phyloP scores from a whole-genome alignment of 1,140 invertebrate species.

The Scaptodrosophila lebanonensis region DNA sequence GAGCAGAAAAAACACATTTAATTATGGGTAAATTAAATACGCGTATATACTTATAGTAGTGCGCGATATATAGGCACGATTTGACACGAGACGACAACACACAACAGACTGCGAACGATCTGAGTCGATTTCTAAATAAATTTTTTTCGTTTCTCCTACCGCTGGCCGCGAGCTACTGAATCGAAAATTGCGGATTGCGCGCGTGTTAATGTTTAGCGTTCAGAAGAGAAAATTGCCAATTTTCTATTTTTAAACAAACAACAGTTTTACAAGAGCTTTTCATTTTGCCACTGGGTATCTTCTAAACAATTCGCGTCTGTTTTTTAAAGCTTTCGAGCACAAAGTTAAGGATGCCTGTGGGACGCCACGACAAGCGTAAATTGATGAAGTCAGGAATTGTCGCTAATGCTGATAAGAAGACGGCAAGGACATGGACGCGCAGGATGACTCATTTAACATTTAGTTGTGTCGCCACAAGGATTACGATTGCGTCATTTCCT shows the following conservation, averaged over 20 bases:
- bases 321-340: too few relatives aligned
- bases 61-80: conserved; percentile 25
- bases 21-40: conserved; percentile 33
- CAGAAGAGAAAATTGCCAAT: conserved; percentile 38
- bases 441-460: conserved; percentile 55
- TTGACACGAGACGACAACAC: conserved; percentile 43
- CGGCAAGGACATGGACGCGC: conserved; percentile 34
- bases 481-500: conserved; percentile 55
- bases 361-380: conserved; percentile 30
- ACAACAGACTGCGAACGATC: conserved; percentile 57
- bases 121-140: conserved; percentile 70
- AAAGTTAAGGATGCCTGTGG: conserved; percentile 32
- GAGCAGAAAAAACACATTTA: conserved; percentile 20
- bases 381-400: conserved; percentile 50
- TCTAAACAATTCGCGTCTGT: too few relatives aligned
- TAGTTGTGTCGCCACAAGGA: conserved; percentile 46
- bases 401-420: conserved; percentile 59
- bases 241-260: conserved; percentile 61
- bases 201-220: too few relatives aligned
- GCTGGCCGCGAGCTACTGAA: conserved; percentile 15
- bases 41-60: conserved; percentile 29
- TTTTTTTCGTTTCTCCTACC: conserved; percentile 55
- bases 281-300: not conserved
- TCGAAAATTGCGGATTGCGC: too few relatives aligned
- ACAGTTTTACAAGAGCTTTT: conserved; percentile 49